Evolutionary conservation across 2,113 vertebrate species (phyloP), one percentile per base, ranked within the genome.

Genomic region (Alosa alosa): DNA sequence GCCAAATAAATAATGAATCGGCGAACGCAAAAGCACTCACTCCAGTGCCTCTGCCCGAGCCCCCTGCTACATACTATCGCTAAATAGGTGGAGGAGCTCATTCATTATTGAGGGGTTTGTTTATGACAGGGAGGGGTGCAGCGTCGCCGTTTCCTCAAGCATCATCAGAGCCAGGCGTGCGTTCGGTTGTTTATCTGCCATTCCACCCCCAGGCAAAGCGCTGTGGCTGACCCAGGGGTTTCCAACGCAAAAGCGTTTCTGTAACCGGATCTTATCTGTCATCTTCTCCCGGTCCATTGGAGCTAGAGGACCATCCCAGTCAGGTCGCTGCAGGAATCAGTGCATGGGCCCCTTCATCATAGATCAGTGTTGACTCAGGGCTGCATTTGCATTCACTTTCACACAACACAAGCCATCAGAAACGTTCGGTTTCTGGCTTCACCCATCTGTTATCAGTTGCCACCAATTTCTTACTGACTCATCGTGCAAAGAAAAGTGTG

Each of bases 1-100:
- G 85, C 85, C 89, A 86, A 39, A 88, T 94, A 89, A 95, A 95
- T 94, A 94, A 95, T 94, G 88, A 46, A 95, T 88, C 78, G 88
- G 89, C 84, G 64, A 86, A 81, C 89, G 88, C 87, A 91, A 89
- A 72, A 90, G 91, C 82, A 39, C 83, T 89, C 81, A 39, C 86
- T 91, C 57, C 85, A 10, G 87, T 89, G 84, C 49, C 87, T 89
- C 91, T 11, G 17, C 55, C 64, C 0, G 25, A 11, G n/a, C 55
- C 20, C 88, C 90, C 50, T 52, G 84, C 88, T 82, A 84, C 85
- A 88, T 75, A 81, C 82, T 45, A 87, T 88, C 86, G 88, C 64
- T 84, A 82, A 87, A 82, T 57, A 89, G 45, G 81, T 46, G 82
- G 88, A 90, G 83, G 81, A 86, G 46, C 86, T 93, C 92, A 92